phyloP scores from a whole-genome alignment of 2,888 invertebrate species.

The Amblyjoppa proteus region DNA sequence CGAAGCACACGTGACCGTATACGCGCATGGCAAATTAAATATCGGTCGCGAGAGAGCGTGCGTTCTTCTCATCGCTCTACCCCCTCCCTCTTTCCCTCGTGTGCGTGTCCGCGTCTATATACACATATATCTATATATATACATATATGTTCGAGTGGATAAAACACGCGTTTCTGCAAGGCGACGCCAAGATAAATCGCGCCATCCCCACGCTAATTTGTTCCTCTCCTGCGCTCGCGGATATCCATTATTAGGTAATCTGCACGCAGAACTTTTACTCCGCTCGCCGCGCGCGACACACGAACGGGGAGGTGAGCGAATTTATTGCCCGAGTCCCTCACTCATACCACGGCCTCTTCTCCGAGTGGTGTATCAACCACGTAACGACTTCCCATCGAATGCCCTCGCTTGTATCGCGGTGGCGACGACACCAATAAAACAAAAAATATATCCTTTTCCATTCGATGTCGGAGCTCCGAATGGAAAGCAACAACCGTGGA shows the following conservation, averaged over 20 bases:
- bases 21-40: slow-evolving; percentile 78
- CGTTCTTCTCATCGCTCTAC: slow-evolving; percentile 47
- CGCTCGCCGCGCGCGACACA: slow-evolving; percentile 64
- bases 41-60: slow-evolving; percentile 70
- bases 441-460: neutral
- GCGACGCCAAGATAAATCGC: slow-evolving; percentile 82
- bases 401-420: neutral
- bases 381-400: slow-evolving; percentile 21
- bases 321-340: slow-evolving; percentile 55
- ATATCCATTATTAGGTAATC: slow-evolving; percentile 82
- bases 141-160: slow-evolving; percentile 44
- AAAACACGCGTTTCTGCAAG: slow-evolving; percentile 69
- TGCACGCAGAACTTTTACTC: slow-evolving; percentile 76
- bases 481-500: neutral
- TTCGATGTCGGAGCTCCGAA: neutral
- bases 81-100: slow-evolving; percentile 73
- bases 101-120: slow-evolving; percentile 74
- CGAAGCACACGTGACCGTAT: slow-evolving; percentile 44
- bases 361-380: slow-evolving; percentile 24
- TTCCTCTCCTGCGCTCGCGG: slow-evolving; percentile 77
- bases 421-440: neutral
- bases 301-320: slow-evolving; percentile 69
- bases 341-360: slow-evolving; percentile 34
- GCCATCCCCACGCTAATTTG: slow-evolving; percentile 78
- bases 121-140: neutral